These are phyloP conservation scores for Steinernema feltiae DNA, from an alignment of 1,140 invertebrate species.

Conservation along the genomic window DNA sequence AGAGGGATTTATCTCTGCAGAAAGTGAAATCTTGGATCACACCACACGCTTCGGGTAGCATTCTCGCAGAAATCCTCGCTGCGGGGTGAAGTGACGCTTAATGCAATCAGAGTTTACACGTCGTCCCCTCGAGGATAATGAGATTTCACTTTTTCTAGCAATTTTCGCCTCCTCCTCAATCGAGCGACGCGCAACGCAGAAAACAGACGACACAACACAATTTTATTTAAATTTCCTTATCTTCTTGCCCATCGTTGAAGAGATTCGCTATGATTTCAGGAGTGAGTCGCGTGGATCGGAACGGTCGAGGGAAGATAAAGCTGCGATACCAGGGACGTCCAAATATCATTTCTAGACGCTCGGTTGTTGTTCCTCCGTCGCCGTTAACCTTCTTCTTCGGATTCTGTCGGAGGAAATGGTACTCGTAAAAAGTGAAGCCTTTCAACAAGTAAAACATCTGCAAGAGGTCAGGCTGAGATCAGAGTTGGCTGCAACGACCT, in stretches of 20 bases:
- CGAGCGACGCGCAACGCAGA: not conserved
- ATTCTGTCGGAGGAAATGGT: not conserved
- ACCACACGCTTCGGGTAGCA: not conserved
- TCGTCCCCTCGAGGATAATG: slow-evolving; percentile 4
- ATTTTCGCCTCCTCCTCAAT: not conserved
- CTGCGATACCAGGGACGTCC: not conserved
- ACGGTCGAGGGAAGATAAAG: not conserved
- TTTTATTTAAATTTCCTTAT: not conserved
- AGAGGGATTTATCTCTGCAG: not conserved
- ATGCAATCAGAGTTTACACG: slow-evolving; percentile 11
- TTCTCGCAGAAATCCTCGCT: not conserved
- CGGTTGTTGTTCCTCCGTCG: not conserved
- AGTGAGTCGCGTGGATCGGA: not conserved
- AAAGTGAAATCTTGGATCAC: not conserved
- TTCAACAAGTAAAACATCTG: not conserved
- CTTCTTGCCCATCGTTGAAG: not conserved
- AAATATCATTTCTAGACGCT: not conserved
- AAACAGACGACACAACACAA: not conserved
- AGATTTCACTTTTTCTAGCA: not conserved
- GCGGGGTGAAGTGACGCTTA: not conserved
- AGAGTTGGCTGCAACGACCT: not conserved
- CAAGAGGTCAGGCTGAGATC: not conserved
- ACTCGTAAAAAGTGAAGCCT: not conserved
- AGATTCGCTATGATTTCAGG: not conserved
- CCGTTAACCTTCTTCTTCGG: not conserved